Evolutionary conservation across 2,797 vertebrate genomes (phyloP).

Genomic region (Gouania willdenowi): DNA sequence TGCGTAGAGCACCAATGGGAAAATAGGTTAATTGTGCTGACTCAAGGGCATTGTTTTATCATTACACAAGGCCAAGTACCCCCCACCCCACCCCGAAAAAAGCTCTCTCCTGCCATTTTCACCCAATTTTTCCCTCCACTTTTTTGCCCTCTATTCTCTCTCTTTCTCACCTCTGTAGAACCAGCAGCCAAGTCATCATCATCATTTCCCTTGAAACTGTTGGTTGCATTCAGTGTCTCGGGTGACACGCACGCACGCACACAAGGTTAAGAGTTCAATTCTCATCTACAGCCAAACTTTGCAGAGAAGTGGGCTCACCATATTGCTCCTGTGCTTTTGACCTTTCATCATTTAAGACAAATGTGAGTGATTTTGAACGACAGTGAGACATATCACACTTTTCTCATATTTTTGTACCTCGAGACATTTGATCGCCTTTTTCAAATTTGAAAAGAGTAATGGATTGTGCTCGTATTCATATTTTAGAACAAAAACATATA

Average conservation of each 20-base stretch:
- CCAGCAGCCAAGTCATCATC: constrained; percentile 46
- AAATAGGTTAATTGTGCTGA: constrained; percentile 51
- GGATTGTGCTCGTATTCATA: no score
- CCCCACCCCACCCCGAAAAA: neutral
- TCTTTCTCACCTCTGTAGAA: constrained; percentile 21
- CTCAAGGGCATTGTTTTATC: constrained; percentile 36
- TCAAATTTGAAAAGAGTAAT: no score
- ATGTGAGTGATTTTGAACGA: no score
- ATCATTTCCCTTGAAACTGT: constrained; percentile 37
- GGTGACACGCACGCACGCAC: constrained; percentile 42
- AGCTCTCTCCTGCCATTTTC: constrained; percentile 1
- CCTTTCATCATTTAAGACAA: constrained; percentile 36
- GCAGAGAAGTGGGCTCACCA: constrained; percentile 23
- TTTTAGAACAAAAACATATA: no score
- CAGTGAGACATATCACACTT: neutral
- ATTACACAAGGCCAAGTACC: constrained; percentile 17
- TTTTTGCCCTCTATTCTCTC: neutral
- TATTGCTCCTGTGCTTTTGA: constrained; percentile 15
- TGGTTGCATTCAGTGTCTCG: constrained; percentile 29
- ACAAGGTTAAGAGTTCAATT: constrained; percentile 37
- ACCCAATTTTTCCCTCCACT: neutral
- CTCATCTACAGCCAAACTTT: constrained; percentile 33
- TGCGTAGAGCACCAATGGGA: constrained; percentile 44
- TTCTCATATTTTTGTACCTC: neutral
- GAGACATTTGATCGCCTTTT: neutral